A percentile compares a stretch with the other conserved stretches of the same genome.
Evolutionary conservation across 1,140 invertebrate species (phyloP).

Genomic region (Anoplolepis gracilipes): DNA sequence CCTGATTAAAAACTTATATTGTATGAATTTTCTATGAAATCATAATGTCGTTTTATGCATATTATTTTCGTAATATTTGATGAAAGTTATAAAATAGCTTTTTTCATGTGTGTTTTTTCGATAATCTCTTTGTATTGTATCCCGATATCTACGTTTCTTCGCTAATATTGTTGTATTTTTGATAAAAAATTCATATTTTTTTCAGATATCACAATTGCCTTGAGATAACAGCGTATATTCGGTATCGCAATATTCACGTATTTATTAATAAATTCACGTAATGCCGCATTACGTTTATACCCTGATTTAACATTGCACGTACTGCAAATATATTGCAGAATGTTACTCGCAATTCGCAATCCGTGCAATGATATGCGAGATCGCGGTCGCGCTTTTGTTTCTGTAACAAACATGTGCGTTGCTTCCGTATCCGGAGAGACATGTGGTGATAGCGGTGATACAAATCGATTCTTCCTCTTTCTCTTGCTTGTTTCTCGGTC

Average conservation of each 20-base stretch:
- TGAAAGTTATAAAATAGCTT: neutral
- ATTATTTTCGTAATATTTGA: too few relatives aligned
- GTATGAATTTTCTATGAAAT: too few relatives aligned
- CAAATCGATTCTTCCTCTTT: neutral
- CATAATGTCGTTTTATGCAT: too few relatives aligned
- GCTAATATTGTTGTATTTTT: neutral
- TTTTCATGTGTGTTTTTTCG: neutral
- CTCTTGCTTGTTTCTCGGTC: neutral
- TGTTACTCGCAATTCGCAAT: neutral
- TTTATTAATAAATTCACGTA: constrained; percentile 23
- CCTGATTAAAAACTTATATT: too few relatives aligned
- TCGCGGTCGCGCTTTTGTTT: constrained; percentile 35
- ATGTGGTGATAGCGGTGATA: neutral
- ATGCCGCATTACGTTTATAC: constrained; percentile 33
- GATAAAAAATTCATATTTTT: constrained; percentile 1
- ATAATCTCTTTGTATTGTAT: neutral
- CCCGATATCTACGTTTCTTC: neutral
- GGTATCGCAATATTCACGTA: constrained; percentile 17
- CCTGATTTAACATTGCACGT: constrained; percentile 26
- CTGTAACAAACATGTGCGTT: neutral
- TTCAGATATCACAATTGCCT: neutral
- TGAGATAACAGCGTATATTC: constrained; percentile 4
- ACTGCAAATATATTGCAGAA: constrained; percentile 51
- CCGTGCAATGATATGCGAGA: constrained; percentile 14
- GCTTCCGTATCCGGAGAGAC: neutral